A percentile compares a stretch with the other conserved stretches of the same genome.
These are phyloP conservation scores for Erebia palarica DNA, from an alignment of 2,888 invertebrate genomes.

Conservation along the genomic window DNA sequence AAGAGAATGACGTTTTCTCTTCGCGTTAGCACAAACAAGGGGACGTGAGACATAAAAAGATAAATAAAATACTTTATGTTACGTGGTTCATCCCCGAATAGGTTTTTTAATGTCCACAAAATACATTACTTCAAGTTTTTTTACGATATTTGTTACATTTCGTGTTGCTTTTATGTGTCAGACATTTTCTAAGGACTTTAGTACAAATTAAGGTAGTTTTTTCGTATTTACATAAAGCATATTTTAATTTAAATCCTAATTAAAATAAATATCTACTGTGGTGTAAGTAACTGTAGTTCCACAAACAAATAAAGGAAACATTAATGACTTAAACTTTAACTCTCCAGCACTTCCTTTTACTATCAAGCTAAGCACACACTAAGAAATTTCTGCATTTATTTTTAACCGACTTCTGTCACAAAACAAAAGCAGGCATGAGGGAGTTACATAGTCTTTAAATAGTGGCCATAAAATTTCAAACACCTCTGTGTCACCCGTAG, in stretches of 20 bases:
- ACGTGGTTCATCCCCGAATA: slow-evolving; percentile 24
- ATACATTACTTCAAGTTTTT: slow-evolving; percentile 30
- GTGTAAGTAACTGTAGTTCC: background rate
- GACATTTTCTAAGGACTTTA: background rate
- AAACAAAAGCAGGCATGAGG: no score
- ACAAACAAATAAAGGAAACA: slow-evolving; percentile 9
- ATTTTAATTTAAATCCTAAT: background rate
- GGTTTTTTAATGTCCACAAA: slow-evolving; percentile 26
- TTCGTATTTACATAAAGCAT: background rate
- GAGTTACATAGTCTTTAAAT: background rate
- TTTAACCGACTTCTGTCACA: no score
- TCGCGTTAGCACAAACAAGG: slow-evolving; percentile 20
- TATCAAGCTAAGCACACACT: background rate
- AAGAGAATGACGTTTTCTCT: slow-evolving; percentile 7
- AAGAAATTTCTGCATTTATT: no score
- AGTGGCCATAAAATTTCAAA: background rate
- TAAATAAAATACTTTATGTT: slow-evolving; percentile 32
- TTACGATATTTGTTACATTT: slow-evolving; percentile 25
- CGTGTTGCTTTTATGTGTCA: background rate
- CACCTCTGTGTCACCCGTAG: background rate
- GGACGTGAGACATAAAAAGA: slow-evolving; percentile 28
- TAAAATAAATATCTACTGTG: slow-evolving; percentile 3
- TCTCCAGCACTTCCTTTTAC: background rate
- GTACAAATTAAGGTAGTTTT: background rate
- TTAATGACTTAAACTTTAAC: slow-evolving; percentile 7